Conservation (phyloP, 2,113 vertebrate species). For the Rhipidura dahli region DNA sequence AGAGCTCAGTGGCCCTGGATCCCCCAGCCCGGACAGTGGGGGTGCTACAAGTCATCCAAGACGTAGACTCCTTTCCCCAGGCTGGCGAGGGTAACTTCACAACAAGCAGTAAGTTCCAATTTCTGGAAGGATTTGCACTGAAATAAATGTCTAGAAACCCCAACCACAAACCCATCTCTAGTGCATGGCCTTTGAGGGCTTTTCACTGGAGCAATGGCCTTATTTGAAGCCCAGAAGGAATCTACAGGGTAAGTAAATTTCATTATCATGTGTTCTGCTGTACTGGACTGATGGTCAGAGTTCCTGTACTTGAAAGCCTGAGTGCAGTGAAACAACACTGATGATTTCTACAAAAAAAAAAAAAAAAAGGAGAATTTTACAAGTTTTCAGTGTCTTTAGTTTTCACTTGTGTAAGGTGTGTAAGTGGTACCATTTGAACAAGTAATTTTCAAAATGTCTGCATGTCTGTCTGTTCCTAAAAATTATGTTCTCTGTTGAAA, state of each 20-base stretch:
- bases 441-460: background rate
- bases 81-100: constrained; percentile 77
- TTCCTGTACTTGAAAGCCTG: background rate
- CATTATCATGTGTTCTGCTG: background rate
- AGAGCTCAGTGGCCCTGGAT: constrained; percentile 89
- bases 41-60: constrained; percentile 79
- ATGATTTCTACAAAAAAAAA: background rate
- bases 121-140: background rate
- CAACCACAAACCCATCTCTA: background rate
- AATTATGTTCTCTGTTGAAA: background rate
- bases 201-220: background rate
- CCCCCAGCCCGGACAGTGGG: constrained; percentile 74
- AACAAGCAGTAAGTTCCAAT: constrained; percentile 82
- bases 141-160: background rate
- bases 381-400: background rate
- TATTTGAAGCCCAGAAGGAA: background rate
- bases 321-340: background rate
- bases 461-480: background rate
- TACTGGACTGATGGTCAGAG: background rate
- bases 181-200: background rate
- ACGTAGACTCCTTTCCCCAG: constrained; percentile 74
- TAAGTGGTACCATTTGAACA: background rate
- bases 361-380: background rate
- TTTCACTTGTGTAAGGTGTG: background rate
- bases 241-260: background rate